A percentile compares a stretch with the other conserved stretches of the same genome.
Conservation (phyloP, 2,113 vertebrate species). For the Menura novaehollandiae region DNA sequence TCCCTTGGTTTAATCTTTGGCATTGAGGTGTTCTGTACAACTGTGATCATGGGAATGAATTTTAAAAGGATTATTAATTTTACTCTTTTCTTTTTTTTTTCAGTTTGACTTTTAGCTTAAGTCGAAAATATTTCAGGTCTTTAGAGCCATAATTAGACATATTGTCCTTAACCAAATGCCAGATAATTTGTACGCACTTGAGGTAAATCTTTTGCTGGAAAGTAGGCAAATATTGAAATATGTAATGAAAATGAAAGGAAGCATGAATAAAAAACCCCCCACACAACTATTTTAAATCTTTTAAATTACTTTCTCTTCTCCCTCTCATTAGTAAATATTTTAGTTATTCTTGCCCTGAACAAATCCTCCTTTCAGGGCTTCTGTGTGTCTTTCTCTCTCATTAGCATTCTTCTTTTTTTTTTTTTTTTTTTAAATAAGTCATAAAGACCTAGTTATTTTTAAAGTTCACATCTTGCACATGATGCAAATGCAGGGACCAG, state of each 20-base stretch:
- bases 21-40: background rate
- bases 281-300: constrained; percentile 65
- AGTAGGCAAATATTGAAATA: constrained; percentile 77
- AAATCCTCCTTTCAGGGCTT: constrained; percentile 6
- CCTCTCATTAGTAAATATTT: constrained; percentile 70
- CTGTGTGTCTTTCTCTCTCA: constrained; percentile 30
- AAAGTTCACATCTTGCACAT: background rate
- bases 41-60: constrained; percentile 51
- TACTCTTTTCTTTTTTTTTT: background rate
- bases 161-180: constrained; percentile 72
- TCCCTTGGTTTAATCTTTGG: background rate
- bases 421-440: constrained; percentile 15
- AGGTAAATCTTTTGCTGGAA: constrained; percentile 71
- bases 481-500: background rate
- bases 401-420: constrained; percentile 24
- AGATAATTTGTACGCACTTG: constrained; percentile 68
- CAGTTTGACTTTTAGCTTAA: constrained; percentile 66
- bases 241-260: constrained; percentile 60
- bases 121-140: constrained; percentile 72
- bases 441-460: constrained; percentile 2
- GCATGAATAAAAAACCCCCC: constrained; percentile 12
- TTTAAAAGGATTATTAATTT: constrained; percentile 69
- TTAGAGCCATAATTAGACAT: constrained; percentile 72
- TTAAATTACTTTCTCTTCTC: constrained; percentile 63
- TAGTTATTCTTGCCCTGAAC: constrained; percentile 26